Percentiles rank a stretch among this genome's conserved stretches.
Conservation (phyloP, 2,888 invertebrate species). For the Coenonympha glycerion region DNA sequence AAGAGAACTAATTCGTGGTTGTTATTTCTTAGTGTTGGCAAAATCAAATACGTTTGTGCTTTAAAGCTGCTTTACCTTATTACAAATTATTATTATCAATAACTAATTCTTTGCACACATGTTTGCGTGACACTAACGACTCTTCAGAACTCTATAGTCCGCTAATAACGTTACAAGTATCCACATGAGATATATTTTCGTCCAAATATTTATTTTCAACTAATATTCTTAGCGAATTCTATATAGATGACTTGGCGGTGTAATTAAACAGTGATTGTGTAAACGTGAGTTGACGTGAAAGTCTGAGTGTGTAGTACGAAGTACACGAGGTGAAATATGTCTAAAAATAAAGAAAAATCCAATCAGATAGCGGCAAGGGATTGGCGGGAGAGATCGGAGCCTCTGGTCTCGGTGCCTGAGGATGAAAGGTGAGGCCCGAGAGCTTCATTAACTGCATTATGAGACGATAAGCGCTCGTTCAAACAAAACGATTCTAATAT, state of each 20-base stretch:
- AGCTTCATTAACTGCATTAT: constrained; percentile 66
- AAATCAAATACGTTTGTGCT: not conserved
- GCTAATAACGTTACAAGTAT: constrained; percentile 37
- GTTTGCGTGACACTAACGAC: constrained; percentile 31
- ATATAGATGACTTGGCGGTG: not conserved
- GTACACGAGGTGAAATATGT: constrained; percentile 34
- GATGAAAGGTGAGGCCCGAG: constrained; percentile 70
- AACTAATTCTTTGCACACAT: constrained; percentile 50
- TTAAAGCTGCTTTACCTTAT: constrained; percentile 33
- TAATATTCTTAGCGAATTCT: not conserved
- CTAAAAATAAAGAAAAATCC: constrained; percentile 66
- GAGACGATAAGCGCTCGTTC: constrained; percentile 49
- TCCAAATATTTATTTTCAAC: not conserved
- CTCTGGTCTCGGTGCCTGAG: constrained; percentile 65
- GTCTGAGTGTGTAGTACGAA: not conserved
- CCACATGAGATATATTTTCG: constrained; percentile 32
- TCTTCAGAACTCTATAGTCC: constrained; percentile 37
- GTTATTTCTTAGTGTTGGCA: not conserved
- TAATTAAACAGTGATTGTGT: constrained; percentile 10
- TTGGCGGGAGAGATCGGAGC: constrained; percentile 59
- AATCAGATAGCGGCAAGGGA: constrained; percentile 55
- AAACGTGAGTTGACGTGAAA: constrained; percentile 3
- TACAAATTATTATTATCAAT: constrained; percentile 38
- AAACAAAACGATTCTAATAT: constrained; percentile 53
- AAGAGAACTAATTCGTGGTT: not conserved